Evolutionary conservation across 1,140 invertebrate species (phyloP).

Genomic region (Heliothis subflexa): DNA sequence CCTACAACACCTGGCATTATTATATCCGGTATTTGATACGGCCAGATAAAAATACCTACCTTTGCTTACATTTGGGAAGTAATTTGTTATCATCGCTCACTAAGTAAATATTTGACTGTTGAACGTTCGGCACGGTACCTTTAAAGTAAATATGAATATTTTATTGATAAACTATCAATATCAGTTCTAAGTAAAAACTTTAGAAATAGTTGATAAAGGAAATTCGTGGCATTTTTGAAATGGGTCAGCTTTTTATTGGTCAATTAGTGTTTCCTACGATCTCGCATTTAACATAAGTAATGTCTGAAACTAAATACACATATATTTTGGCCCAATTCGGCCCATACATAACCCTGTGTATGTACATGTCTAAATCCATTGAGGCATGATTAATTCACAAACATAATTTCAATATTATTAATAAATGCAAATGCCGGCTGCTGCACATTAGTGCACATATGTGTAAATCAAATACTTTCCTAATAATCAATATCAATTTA

Average conservation of each 20-base stretch:
- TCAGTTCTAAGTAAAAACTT: constrained; percentile 8
- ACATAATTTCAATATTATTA: too few relatives aligned
- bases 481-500: too few relatives aligned
- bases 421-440: too few relatives aligned
- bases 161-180: constrained; percentile 37
- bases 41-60: constrained; percentile 2
- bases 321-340: too few relatives aligned
- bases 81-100: constrained; percentile 2
- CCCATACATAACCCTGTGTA: too few relatives aligned
- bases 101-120: constrained; percentile 26
- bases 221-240: neutral
- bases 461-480: too few relatives aligned
- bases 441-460: too few relatives aligned
- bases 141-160: constrained; percentile 25
- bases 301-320: too few relatives aligned
- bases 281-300: too few relatives aligned
- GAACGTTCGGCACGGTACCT: constrained; percentile 13
- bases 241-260: neutral
- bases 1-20: constrained; percentile 8
- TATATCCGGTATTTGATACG: constrained; percentile 7
- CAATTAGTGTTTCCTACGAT: too few relatives aligned
- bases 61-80: constrained; percentile 33
- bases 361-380: too few relatives aligned
- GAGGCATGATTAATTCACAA: too few relatives aligned
- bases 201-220: neutral